phyloP scores from a whole-genome alignment of 2,888 invertebrate genomes.

The Chloroclysta siterata region DNA sequence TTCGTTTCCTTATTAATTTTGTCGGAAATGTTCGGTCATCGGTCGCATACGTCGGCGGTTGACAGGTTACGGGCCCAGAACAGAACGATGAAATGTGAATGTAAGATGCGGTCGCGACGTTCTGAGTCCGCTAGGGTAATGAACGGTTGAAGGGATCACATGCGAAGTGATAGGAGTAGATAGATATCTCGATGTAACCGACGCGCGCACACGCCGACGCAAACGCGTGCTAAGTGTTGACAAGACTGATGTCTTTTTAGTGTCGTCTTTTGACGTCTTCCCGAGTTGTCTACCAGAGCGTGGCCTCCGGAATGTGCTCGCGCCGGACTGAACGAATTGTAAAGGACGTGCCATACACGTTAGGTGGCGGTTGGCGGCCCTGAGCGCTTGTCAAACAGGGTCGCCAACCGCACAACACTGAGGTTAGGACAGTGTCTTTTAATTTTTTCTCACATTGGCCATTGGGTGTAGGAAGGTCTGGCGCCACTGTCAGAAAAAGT shows the following conservation, averaged over 20 bases:
- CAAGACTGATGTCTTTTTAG: conserved; percentile 39
- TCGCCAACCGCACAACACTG: conserved; percentile 24
- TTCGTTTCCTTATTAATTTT: conserved; percentile 23
- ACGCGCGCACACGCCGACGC: conserved; percentile 31
- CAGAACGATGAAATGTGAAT: conserved; percentile 15
- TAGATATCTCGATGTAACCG: conserved; percentile 49
- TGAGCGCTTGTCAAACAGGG: conserved; percentile 10
- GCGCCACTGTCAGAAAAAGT: conserved; percentile 34
- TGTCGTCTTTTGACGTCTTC: conserved; percentile 33
- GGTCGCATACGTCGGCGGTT: conserved; percentile 38
- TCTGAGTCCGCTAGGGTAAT: conserved; percentile 62
- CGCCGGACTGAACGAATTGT: conserved; percentile 41
- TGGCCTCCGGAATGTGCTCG: conserved; percentile 25
- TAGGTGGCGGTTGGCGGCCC: conserved; percentile 30
- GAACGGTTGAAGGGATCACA: conserved; percentile 79
- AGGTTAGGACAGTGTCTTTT: conserved; percentile 28
- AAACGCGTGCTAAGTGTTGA: conserved; percentile 16
- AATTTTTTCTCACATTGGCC: conserved; percentile 37
- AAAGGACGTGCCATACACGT: conserved; percentile 66
- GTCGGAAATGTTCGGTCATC: conserved; percentile 22
- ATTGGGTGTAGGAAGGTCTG: conserved; percentile 21
- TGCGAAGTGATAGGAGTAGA: conserved; percentile 62
- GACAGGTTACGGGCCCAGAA: conserved; percentile 37
- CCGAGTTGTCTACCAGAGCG: conserved; percentile 14
- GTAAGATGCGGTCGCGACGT: conserved; percentile 21